A percentile compares a stretch with the other conserved stretches of the same genome.
These are phyloP conservation scores for Apteryx owenii DNA, from an alignment of 2,113 vertebrate genomes.

Conservation along the genomic window DNA sequence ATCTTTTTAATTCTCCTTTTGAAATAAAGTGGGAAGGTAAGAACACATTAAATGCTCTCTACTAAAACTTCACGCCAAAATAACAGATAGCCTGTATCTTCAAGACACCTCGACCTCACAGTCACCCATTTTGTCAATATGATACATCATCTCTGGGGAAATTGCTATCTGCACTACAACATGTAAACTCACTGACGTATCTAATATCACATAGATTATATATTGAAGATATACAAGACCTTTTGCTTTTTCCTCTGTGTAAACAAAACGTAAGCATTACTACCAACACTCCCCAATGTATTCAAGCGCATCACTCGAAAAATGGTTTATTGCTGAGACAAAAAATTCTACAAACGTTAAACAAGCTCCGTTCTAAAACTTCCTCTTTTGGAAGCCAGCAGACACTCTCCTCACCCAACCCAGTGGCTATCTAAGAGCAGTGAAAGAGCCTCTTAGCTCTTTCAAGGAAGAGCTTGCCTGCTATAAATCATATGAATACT, in stretches of 20 bases:
- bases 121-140: conserved; percentile 42
- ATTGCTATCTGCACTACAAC: conserved; percentile 1
- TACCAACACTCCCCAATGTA: neutral
- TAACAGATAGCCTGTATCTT: conserved; percentile 63
- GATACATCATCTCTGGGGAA: conserved; percentile 43
- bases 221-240: neutral
- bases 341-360: neutral
- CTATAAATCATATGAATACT: neutral
- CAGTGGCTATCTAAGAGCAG: neutral
- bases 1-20: conserved; percentile 46
- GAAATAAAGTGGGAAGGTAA: conserved; percentile 59
- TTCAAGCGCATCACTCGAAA: neutral
- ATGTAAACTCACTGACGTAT: neutral
- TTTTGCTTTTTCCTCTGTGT: neutral
- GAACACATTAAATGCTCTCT: conserved; percentile 16
- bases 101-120: conserved; percentile 61
- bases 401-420: neutral
- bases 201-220: neutral
- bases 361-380: neutral
- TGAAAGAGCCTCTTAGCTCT: neutral
- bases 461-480: no score
- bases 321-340: neutral
- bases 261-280: neutral
- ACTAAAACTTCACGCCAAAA: conserved; percentile 45
- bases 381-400: neutral